Evolutionary conservation across 2,113 vertebrate species (phyloP).

Genomic region (Lucifuga dentata): DNA sequence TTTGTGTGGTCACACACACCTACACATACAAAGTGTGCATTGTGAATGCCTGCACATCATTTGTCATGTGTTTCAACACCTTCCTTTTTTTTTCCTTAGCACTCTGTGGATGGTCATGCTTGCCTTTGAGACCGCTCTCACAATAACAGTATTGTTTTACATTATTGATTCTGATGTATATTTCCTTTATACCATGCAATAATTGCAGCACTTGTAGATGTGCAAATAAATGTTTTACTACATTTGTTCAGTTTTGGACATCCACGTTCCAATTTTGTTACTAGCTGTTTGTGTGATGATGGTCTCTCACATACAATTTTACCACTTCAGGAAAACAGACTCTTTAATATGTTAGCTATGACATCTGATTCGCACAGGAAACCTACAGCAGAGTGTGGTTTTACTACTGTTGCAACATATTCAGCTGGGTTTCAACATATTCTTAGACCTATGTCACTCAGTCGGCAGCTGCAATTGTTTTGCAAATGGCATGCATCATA

Average conservation of each 20-base stretch:
- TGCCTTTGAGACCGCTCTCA: background rate
- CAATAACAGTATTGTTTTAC: conserved; percentile 22
- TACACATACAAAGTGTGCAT: background rate
- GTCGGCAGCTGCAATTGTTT: conserved; percentile 13
- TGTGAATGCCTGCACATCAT: background rate
- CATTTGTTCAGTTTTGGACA: no score
- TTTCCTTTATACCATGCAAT: background rate
- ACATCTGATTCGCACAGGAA: no score
- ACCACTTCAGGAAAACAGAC: no score
- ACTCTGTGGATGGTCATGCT: conserved; percentile 3
- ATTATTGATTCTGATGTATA: no score
- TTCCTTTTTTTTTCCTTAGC: no score
- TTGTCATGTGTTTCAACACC: background rate
- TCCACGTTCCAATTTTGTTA: background rate
- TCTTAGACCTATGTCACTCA: no score
- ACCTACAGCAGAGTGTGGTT: no score
- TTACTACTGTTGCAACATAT: no score
- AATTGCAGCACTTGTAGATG: background rate
- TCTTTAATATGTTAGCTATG: no score
- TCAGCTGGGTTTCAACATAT: no score
- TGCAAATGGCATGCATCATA: conserved; percentile 1
- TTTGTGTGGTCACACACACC: background rate
- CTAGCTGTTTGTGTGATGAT: background rate
- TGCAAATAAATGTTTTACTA: background rate
- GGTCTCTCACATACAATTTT: background rate